Evolutionary conservation across 1,140 invertebrate genomes (phyloP), one percentile per base, ranked within the genome.

Genomic region (Caenorhabditis inopinata): DNA sequence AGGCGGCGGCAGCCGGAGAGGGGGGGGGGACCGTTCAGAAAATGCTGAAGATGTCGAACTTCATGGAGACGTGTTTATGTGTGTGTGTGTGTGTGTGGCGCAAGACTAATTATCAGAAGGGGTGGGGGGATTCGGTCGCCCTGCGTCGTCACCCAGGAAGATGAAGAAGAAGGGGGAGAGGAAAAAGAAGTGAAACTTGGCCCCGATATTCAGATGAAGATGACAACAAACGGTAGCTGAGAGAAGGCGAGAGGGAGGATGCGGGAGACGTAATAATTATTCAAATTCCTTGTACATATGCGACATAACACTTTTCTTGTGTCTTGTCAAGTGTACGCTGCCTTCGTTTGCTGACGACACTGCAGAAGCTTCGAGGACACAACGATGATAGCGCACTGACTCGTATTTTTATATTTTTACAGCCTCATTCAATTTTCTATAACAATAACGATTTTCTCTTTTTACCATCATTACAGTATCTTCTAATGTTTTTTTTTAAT

Each of bases 151-250:
- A 11, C 23, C 27, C 49, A 53, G 49, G 7, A 25, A 53, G 23
- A 27, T n/a, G 38, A 7, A 7, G 38, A 42, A 42, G 38, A 42
- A n/a, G 7, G 14, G 27, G 23, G 12, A 18, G 38, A 7, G 5
- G 38, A 42, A 42, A 14, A 42, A 68, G 32, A 68, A 38, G 32
- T 68, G 58, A 68, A 68, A 68, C 58, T 42, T 21, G 16, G n/a
- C 53, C 53, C 53, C 53, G 29, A 51, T 51, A 51, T 25, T 25
- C 49, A 25, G 51, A 58, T 58, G 51, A 58, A 32, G 51, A 58
- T 11, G 51, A 68, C 58, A 68, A 68, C 58, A 68, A 68, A 68
- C 58, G 58, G 32, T 68, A 68, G 58, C 58, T 68, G 58, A 35
- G n/a, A 18, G n/a, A 68, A 18, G 5, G 38, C 14, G 23, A 38